Conservation (phyloP, 2,113 vertebrate species). For the Peromyscus leucopus region DNA sequence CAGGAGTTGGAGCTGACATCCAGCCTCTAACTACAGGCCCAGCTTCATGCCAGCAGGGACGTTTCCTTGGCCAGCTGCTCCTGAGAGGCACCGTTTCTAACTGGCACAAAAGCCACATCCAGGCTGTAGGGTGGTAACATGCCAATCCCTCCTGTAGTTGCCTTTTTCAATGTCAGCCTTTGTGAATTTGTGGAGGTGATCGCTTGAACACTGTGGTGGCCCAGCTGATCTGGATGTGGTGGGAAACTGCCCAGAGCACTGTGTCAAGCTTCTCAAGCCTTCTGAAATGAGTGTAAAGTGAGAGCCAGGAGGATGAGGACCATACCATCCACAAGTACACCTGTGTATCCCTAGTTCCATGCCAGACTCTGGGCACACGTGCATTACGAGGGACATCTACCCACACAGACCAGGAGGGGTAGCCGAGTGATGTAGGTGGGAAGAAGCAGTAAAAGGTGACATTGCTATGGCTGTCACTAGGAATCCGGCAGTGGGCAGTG, state of each 20-base stretch:
- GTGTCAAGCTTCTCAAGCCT: background rate
- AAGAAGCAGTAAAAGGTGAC: background rate
- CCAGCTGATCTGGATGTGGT: accelerated
- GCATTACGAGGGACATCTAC: accelerated
- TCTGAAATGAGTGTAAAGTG: background rate
- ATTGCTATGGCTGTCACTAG: background rate
- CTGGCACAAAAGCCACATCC: background rate
- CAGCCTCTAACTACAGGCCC: too few relatives aligned
- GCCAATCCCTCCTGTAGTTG: background rate
- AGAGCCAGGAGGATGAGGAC: background rate
- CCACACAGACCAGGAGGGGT: background rate
- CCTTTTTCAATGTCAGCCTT: background rate
- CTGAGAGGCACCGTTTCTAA: background rate
- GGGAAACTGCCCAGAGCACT: accelerated
- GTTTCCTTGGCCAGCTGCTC: background rate
- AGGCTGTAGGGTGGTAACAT: background rate
- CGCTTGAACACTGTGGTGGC: background rate
- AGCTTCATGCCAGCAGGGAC: background rate
- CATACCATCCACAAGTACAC: accelerated
- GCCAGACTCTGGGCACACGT: background rate
- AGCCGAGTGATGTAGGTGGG: accelerated
- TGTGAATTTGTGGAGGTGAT: background rate
- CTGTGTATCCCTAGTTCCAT: too few relatives aligned
- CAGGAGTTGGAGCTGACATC: background rate
- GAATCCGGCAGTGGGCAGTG: background rate